Base-by-base conservation (phyloP, 2,113 vertebrate species). In the Prunella fulvescens region DNA sequence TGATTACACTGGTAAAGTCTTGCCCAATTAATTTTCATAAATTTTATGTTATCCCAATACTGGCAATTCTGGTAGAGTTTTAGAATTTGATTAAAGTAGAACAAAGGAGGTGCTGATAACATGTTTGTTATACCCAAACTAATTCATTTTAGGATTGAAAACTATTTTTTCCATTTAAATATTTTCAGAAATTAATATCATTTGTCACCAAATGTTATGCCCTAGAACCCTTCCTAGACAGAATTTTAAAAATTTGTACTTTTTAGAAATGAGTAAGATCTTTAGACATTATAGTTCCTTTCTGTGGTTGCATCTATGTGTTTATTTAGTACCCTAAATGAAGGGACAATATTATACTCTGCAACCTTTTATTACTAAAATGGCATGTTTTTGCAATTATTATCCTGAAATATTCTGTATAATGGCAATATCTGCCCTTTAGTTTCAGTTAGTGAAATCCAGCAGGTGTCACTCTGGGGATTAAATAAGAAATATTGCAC, bases 391-490 rank as follows among this genome's bases (percentile, higher is more conserved):
- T 78, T 85, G 28, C n/a, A 17, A 18, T 40, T 11, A 10, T 74
- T 37, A 31, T 85, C 51, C 48, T 62, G 29, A n/a, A 50, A 42
- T 40, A 25, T 47, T 81, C 44, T 64, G 35, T 54, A 2, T 37
- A 22, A 40, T 64, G 45, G 40, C 12, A 50, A 19, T 73, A 65
- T 50, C 65, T 70, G 31, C 8, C 51, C 31, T 87, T 93, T 72
- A n/a, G 51, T 85, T 89, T 89, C 88, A 94, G 42, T 82, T 70
- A 28, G 42, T 76, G 48, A 83, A 92, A 91, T 94, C 95, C 95
- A 96, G 97, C 91, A 97, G 93, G 93, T 97, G 96, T 97, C 95
- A 97, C 94, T 96, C 95, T 97, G 96, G 94, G 92, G 90, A 93
- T 92, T 97, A 92, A 90, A 66, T 84, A 62, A 71, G 48, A 60